Conservation (phyloP, 2,113 vertebrate species). For the Vulpes vulpes region DNA sequence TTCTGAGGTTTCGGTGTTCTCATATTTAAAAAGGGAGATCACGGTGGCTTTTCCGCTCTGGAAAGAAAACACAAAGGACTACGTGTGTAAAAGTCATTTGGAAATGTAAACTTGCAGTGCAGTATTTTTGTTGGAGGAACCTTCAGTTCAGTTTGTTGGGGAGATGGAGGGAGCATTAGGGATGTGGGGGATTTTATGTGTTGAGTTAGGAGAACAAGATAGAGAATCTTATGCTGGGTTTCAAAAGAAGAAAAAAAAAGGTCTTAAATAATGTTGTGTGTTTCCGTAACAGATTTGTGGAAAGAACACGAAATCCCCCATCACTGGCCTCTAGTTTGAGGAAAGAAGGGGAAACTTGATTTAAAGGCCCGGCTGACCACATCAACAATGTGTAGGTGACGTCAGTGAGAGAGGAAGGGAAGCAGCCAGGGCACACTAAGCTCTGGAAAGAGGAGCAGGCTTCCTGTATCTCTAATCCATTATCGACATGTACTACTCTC, state of each 20-base stretch:
- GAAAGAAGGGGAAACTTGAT: constrained; percentile 42
- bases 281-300: constrained; percentile 66
- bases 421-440: neutral
- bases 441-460: neutral
- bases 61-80: neutral
- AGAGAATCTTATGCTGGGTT: constrained; percentile 45
- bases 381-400: neutral
- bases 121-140: constrained; percentile 39
- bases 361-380: neutral
- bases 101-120: neutral
- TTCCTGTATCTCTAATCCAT: neutral
- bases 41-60: constrained; percentile 28
- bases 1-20: neutral
- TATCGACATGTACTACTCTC: neutral
- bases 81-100: constrained; percentile 66
- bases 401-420: accelerated
- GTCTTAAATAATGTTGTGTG: constrained; percentile 63
- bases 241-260: neutral
- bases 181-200: constrained; percentile 43
- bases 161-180: neutral
- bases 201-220: constrained; percentile 62
- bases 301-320: constrained; percentile 59
- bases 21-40: neutral
- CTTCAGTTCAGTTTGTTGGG: neutral
- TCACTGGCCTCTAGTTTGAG: constrained; percentile 53